These are phyloP conservation scores for Channa striata DNA, from an alignment of 2,797 vertebrate genomes.

Conservation along the genomic window DNA sequence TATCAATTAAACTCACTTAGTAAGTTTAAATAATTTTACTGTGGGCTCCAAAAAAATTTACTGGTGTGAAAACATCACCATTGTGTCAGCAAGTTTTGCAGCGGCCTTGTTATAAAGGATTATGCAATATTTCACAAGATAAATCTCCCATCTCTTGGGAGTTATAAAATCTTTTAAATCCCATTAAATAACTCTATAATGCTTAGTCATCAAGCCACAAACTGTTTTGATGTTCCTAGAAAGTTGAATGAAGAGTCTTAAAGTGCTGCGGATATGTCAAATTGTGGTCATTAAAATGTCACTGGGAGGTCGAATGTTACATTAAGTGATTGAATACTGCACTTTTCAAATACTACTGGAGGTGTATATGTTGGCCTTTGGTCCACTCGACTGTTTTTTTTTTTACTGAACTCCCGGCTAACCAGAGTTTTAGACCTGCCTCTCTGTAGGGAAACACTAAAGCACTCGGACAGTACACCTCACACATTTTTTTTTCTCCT, in stretches of 20 bases:
- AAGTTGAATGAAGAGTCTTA: background rate
- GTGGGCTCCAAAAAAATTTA: conserved; percentile 13
- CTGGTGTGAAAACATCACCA: background rate
- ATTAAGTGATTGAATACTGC: conserved; percentile 4
- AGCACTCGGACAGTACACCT: conserved; percentile 36
- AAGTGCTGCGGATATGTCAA: background rate
- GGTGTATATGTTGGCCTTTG: conserved; percentile 37
- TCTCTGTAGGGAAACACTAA: conserved; percentile 35
- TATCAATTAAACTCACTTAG: too few species aligned
- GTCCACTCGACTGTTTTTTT: conserved; percentile 20
- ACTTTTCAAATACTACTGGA: conserved; percentile 29
- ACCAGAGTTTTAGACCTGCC: conserved; percentile 26
- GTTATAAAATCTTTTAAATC: conserved; percentile 12
- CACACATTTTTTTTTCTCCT: conserved; percentile 18
- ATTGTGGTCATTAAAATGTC: conserved; percentile 3
- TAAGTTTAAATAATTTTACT: conserved; percentile 14
- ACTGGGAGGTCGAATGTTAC: background rate
- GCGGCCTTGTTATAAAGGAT: conserved; percentile 1
- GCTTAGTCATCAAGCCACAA: background rate
- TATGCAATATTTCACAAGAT: conserved; percentile 1
- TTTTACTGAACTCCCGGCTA: conserved; percentile 1
- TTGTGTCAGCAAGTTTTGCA: background rate
- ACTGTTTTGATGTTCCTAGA: conserved; percentile 10
- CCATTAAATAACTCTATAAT: conserved; percentile 15
- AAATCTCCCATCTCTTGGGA: background rate